Percentiles rank a stretch among this genome's conserved stretches.
Conservation (phyloP, 2,797 vertebrate species). For the Lateolabrax maculatus region DNA sequence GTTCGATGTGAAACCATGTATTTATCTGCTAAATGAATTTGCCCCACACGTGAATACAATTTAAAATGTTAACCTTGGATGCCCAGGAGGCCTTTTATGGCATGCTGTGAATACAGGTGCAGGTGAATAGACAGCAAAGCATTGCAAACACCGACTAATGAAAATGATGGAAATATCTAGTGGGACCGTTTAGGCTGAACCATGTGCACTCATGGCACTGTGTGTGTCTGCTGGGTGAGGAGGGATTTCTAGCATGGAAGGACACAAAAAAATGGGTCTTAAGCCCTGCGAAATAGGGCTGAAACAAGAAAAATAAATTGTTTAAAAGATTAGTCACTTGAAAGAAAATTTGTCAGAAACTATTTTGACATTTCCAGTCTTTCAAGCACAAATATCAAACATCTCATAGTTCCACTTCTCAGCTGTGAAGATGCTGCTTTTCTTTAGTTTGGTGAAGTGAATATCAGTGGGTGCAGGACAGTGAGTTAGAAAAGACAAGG, state of each 20-base stretch:
- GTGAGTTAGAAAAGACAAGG: not conserved
- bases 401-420: not conserved
- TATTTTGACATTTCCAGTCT: not conserved
- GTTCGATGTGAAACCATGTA: slow-evolving; percentile 54
- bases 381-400: not conserved
- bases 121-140: slow-evolving; percentile 18
- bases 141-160: not conserved
- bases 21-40: slow-evolving; percentile 67
- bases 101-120: slow-evolving; percentile 12
- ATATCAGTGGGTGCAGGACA: not conserved
- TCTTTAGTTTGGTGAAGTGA: not conserved
- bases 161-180: not conserved
- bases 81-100: slow-evolving; percentile 35
- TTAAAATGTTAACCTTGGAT: slow-evolving; percentile 43
- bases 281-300: too few relatives aligned
- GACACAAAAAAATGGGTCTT: not conserved
- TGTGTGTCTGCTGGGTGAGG: not conserved
- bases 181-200: not conserved
- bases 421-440: not conserved
- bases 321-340: not conserved
- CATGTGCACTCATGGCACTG: not conserved
- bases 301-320: not conserved
- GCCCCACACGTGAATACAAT: slow-evolving; percentile 42
- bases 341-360: not conserved
- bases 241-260: not conserved